Evolutionary conservation across 2,797 vertebrate genomes (phyloP), one percentile per base, ranked within the genome.

Genomic region (Spinibarbus caldwelli): DNA sequence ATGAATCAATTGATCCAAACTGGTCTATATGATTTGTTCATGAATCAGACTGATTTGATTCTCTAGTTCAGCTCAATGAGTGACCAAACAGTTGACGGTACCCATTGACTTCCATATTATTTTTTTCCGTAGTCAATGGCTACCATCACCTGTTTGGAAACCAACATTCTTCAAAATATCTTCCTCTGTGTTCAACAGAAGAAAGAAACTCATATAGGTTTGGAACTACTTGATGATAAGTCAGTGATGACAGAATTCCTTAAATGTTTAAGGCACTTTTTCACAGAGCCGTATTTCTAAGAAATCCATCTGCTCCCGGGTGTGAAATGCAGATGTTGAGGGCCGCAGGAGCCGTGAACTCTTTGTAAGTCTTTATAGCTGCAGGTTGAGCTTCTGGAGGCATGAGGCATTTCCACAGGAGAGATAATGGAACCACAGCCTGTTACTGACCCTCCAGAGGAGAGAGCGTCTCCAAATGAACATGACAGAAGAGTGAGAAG

Each of bases 341-440:
- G 15, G 9, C 10, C 31, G 19, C 5, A 26, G 76, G 76, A 78
- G 54, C 2, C 17, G 54, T 43, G 43, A 67, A 64, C 78, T 34
- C 41, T 45, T 29, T 34, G 78, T 64, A 23, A 79, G 78, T 6
- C 59, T 66, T 66, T 66, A 47, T 26, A 80, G 43, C 43, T 49
- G 43, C 78, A 80, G 62, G 62, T 34, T 34, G 62, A 49, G 45
- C 41, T 68, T 80, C 43, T 34, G 64, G 78, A 68, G 11, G 12
- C 41, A 67, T 49, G 29, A 67, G 31, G 29, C 26, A 67, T 5
- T 36, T 68, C 78, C 62, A 67, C 62, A 1, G 43, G 78, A 68
- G 62, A 67, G 17, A 67, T 67, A n/a, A 68, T 68, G 62, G 4
- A 68, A 31, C 2, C 34, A 36, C 29, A 68, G 14, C 14, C 78